Conservation (phyloP, 2,797 vertebrate species). For the Spheniscus humboldti region DNA sequence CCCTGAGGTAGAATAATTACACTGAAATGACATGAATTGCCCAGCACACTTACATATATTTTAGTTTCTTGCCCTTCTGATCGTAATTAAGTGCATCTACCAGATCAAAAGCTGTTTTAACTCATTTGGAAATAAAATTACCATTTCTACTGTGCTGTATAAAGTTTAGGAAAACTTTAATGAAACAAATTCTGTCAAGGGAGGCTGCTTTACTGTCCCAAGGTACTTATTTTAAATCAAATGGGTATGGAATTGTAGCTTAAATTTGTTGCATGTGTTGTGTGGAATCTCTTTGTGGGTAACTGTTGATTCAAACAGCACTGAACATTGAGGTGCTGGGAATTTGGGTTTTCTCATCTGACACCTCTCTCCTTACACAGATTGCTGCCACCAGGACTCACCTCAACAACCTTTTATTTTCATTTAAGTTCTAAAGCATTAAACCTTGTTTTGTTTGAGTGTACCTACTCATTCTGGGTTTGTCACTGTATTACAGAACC, state of each 20-base stretch:
- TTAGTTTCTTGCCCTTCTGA: slow-evolving; percentile 45
- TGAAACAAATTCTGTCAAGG: slow-evolving; percentile 28
- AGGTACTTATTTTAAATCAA: slow-evolving; percentile 21
- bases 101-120: slow-evolving; percentile 56
- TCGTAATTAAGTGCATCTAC: slow-evolving; percentile 25
- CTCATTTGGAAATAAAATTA: slow-evolving; percentile 59
- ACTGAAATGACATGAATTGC: slow-evolving; percentile 23
- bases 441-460: background rate
- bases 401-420: background rate
- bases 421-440: background rate
- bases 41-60: background rate
- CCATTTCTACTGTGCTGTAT: slow-evolving; percentile 16
- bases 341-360: background rate
- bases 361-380: background rate
- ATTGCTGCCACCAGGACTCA: background rate
- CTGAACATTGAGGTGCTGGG: background rate
- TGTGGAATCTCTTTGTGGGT: background rate
- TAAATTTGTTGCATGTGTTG: background rate
- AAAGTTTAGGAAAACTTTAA: slow-evolving; percentile 42
- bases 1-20: slow-evolving; percentile 49
- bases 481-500: background rate
- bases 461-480: background rate
- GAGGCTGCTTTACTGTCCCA: background rate
- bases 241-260: background rate
- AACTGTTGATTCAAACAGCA: background rate